Percentiles rank a stretch among this genome's conserved stretches.
Evolutionary conservation across 2,888 invertebrate species (phyloP).

Genomic region (Trichopria drosophilae): DNA sequence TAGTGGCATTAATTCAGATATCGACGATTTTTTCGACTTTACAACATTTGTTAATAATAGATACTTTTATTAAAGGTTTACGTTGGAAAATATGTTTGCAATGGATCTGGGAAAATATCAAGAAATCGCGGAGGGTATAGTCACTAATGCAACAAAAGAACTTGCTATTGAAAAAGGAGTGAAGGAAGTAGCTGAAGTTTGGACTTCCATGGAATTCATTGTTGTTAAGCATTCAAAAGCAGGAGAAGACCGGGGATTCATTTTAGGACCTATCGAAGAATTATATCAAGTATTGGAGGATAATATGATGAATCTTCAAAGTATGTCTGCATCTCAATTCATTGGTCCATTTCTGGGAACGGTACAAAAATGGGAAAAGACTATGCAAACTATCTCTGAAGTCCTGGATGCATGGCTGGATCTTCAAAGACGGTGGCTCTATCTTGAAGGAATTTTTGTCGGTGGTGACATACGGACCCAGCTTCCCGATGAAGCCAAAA

Average conservation of each 20-base stretch:
- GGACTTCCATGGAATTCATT: slow-evolving; percentile 69
- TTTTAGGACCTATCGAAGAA: slow-evolving; percentile 82
- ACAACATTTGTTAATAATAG: too few species aligned
- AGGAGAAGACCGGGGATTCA: slow-evolving; percentile 75
- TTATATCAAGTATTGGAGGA: slow-evolving; percentile 81
- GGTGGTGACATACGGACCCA: slow-evolving; percentile 86
- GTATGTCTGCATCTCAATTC: slow-evolving; percentile 88
- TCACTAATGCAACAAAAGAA: slow-evolving; percentile 87
- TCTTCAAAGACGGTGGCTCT: slow-evolving; percentile 88
- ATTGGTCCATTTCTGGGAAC: slow-evolving; percentile 83
- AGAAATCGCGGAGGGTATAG: slow-evolving; percentile 83
- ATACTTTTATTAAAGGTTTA: slow-evolving; percentile 65
- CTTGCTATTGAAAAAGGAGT: slow-evolving; percentile 88
- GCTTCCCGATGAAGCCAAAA: slow-evolving; percentile 85
- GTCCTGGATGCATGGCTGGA: slow-evolving; percentile 86
- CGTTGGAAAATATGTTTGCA: slow-evolving; percentile 87
- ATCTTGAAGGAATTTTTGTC: slow-evolving; percentile 89
- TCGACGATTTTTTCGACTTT: too few species aligned
- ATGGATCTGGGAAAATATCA: slow-evolving; percentile 88
- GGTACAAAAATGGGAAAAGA: slow-evolving; percentile 86
- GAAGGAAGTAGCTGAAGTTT: slow-evolving; percentile 77
- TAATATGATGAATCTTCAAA: slow-evolving; percentile 86
- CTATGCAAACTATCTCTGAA: slow-evolving; percentile 77
- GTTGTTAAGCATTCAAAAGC: slow-evolving; percentile 70
- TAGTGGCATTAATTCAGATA: too few species aligned